These are phyloP conservation scores for Pontoporia blainvillei DNA, from an alignment of 2,113 vertebrate species.

Conservation along the genomic window DNA sequence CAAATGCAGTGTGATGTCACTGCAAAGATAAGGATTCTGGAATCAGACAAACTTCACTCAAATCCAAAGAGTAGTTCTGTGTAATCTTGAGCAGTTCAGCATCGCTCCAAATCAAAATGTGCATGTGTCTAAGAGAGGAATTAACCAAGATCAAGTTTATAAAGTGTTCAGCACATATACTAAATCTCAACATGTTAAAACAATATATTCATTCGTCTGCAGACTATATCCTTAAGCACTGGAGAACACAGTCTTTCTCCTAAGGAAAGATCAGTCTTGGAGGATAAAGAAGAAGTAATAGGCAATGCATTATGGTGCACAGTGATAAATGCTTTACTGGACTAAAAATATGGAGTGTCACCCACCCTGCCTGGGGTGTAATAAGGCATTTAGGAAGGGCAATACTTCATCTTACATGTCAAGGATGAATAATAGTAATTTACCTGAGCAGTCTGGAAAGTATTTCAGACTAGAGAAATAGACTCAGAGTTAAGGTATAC, in stretches of 20 bases:
- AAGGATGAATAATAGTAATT: not conserved
- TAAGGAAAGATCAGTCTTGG: not conserved
- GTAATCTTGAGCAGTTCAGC: not conserved
- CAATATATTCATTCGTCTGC: not conserved
- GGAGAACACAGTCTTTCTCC: not conserved
- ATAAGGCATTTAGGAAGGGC: not conserved
- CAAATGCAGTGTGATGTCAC: not conserved
- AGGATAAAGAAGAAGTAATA: not conserved
- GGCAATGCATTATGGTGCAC: not conserved
- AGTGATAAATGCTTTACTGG: not conserved
- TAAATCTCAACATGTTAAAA: not conserved
- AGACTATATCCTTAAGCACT: not conserved
- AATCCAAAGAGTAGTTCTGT: not conserved
- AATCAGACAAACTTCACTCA: not conserved
- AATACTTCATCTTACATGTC: not conserved
- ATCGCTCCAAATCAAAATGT: not conserved
- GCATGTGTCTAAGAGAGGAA: not conserved
- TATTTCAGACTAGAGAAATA: not conserved
- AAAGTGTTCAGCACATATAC: not conserved
- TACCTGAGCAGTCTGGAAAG: not conserved
- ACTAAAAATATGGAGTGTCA: not conserved
- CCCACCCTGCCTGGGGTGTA: accelerated
- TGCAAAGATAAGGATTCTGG: not conserved
- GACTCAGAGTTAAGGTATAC: not conserved
- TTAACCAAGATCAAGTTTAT: not conserved